These are phyloP conservation scores for Eupsittula cactorum DNA, from an alignment of 2,113 vertebrate species.

Conservation along the genomic window DNA sequence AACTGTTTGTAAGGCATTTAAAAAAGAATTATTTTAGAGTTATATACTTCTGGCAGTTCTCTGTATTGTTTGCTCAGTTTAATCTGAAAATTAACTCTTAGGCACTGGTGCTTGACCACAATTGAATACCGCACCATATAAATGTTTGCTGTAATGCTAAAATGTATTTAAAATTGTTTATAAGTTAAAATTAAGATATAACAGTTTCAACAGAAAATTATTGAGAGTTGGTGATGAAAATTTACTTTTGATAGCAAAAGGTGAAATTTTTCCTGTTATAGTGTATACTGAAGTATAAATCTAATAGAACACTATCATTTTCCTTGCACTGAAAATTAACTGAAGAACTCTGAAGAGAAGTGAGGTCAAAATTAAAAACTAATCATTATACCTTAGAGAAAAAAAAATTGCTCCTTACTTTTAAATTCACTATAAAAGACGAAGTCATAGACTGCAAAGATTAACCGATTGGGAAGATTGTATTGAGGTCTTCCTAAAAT, in stretches of 20 bases:
- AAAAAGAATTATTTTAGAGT: not conserved
- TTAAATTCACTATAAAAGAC: not conserved
- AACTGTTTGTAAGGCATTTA: not conserved
- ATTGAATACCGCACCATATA: not conserved
- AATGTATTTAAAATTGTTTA: not conserved
- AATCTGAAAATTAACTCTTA: not conserved
- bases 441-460: not conserved
- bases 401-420: not conserved
- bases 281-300: not conserved
- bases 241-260: not conserved
- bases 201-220: not conserved
- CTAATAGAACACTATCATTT: not conserved
- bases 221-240: not conserved
- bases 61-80: not conserved
- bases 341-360: not conserved
- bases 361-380: not conserved
- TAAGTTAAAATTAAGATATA: not conserved
- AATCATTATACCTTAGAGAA: not conserved
- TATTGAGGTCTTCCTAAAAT: not conserved
- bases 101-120: not conserved
- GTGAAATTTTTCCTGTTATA: not conserved
- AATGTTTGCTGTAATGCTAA: not conserved
- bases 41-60: not conserved
- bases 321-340: not conserved
- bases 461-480: not conserved